A percentile compares a stretch with the other conserved stretches of the same genome.
phyloP scores from a whole-genome alignment of 2,797 vertebrate species.

The Rhynchonycteris naso region DNA sequence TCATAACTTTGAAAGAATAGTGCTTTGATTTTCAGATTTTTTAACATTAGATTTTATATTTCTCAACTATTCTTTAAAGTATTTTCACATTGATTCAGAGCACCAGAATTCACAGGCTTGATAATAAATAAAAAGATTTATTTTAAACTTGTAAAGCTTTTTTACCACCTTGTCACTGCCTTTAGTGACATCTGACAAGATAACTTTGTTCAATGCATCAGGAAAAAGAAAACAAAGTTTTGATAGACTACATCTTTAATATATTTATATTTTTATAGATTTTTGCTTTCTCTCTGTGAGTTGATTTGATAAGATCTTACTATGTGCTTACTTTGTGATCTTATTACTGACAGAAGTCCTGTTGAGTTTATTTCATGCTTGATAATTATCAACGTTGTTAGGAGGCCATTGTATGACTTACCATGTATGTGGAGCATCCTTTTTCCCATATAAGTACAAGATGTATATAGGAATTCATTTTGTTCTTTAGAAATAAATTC shows the following conservation, averaged over 20 bases:
- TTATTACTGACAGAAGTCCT: no score
- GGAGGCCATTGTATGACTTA: no score
- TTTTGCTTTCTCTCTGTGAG: no score
- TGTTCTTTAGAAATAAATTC: no score
- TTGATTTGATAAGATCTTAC: no score
- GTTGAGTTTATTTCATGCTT: no score
- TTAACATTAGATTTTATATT: constrained; percentile 33
- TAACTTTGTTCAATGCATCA: constrained; percentile 81
- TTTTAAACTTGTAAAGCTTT: constrained; percentile 73
- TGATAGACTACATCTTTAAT: constrained; percentile 69
- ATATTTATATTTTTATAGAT: no score
- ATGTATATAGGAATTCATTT: no score
- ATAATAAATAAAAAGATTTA: constrained; percentile 51
- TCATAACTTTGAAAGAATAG: background rate
- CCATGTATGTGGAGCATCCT: no score
- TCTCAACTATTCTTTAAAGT: constrained; percentile 36
- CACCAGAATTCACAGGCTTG: constrained; percentile 47
- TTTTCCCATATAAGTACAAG: no score
- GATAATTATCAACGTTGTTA: no score
- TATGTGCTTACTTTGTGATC: no score
- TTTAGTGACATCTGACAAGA: constrained; percentile 80
- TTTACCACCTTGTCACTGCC: constrained; percentile 61
- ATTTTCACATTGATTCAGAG: constrained; percentile 35
- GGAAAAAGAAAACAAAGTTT: constrained; percentile 78
- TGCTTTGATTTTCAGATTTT: background rate